These are phyloP conservation scores for Cremastinae sp. DNA, from an alignment of 2,888 invertebrate genomes.

Conservation along the genomic window DNA sequence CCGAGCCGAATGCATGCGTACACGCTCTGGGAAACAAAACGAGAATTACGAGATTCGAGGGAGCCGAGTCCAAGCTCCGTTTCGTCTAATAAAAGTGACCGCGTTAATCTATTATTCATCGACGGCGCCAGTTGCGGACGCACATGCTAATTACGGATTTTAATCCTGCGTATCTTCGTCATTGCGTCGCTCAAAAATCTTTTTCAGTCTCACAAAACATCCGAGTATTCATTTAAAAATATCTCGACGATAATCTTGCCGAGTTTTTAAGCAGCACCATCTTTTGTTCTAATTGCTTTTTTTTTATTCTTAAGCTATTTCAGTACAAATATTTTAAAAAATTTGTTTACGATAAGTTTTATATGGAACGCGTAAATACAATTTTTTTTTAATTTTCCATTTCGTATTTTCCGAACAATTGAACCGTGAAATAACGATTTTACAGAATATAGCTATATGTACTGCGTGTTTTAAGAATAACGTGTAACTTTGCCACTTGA, in stretches of 20 bases:
- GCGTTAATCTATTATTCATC: slow-evolving; percentile 79
- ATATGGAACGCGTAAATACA: no score
- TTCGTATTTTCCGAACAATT: no score
- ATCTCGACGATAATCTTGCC: not conserved
- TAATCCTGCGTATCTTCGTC: slow-evolving; percentile 34
- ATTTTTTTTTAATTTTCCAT: no score
- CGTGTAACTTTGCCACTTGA: no score
- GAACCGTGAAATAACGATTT: no score
- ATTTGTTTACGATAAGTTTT: no score
- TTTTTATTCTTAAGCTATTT: no score
- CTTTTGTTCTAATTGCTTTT: no score
- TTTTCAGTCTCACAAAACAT: not conserved
- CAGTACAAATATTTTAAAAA: no score
- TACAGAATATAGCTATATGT: no score
- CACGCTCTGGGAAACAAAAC: slow-evolving; percentile 24
- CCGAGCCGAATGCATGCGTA: not conserved
- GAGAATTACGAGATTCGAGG: slow-evolving; percentile 41
- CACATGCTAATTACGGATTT: slow-evolving; percentile 69
- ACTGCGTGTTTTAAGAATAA: no score
- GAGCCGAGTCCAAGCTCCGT: slow-evolving; percentile 44
- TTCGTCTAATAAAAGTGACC: slow-evolving; percentile 76
- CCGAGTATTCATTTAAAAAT: not conserved
- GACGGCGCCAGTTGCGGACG: slow-evolving; percentile 62
- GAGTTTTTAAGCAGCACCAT: no score
- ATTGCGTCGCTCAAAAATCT: not conserved